These are phyloP conservation scores for Pseudorasbora parva DNA, from an alignment of 2,113 vertebrate genomes.

Conservation along the genomic window DNA sequence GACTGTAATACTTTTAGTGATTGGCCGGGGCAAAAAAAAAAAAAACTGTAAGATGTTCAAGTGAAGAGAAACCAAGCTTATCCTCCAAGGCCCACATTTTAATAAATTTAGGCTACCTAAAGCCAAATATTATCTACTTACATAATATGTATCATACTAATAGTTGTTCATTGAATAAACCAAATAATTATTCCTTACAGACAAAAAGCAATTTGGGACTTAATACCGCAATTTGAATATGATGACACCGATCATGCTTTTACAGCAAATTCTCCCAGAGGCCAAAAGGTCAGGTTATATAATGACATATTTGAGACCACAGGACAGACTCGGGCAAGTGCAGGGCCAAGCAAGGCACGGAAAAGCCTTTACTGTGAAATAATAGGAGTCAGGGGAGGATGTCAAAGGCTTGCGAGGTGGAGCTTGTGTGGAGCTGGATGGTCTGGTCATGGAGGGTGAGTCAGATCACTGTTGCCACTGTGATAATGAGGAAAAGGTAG, in stretches of 20 bases:
- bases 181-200: not conserved
- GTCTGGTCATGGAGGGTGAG: conserved; percentile 35
- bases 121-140: not conserved
- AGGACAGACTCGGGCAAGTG: conserved; percentile 15
- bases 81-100: conserved; percentile 1
- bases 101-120: not conserved
- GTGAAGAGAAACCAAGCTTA: not conserved
- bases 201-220: not conserved
- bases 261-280: not conserved
- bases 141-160: not conserved
- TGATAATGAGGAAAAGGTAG: conserved; percentile 60
- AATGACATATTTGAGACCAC: conserved; percentile 14
- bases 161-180: not conserved
- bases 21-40: not conserved
- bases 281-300: conserved; percentile 34
- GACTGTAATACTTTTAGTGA: not conserved
- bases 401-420: conserved; percentile 33
- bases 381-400: conserved; percentile 37
- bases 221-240: not conserved
- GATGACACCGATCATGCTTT: not conserved
- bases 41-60: not conserved
- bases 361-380: conserved; percentile 35
- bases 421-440: conserved; percentile 22
- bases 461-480: conserved; percentile 48
- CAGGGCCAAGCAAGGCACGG: not conserved